These are phyloP conservation scores for Dryoscopus gambensis DNA, from an alignment of 2,113 vertebrate species.

Conservation along the genomic window DNA sequence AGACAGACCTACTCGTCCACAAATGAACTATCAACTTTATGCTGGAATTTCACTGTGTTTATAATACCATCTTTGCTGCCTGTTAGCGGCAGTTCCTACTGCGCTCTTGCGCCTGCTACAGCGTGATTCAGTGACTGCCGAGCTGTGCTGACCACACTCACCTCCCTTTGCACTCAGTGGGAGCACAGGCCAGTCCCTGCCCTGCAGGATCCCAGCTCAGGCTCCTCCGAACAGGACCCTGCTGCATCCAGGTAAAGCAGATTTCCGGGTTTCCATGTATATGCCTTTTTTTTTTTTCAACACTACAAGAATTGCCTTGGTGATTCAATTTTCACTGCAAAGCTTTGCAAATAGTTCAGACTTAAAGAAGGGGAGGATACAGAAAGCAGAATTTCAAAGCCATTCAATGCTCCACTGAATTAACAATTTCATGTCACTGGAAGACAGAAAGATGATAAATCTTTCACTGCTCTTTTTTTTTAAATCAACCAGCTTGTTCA, in stretches of 20 bases:
- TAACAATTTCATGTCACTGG: neutral
- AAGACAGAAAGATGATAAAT: neutral
- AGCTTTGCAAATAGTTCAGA: neutral
- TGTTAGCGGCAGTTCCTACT: neutral
- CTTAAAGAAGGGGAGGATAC: neutral
- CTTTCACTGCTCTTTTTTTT: neutral
- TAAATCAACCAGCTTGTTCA: neutral
- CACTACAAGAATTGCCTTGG: neutral
- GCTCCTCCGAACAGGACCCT: neutral
- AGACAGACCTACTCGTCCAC: neutral
- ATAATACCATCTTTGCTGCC: neutral
- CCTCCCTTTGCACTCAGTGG: neutral
- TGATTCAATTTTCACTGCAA: neutral
- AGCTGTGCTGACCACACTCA: neutral
- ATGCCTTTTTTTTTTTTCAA: neutral
- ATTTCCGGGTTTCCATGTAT: neutral
- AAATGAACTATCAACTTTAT: neutral
- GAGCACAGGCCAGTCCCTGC: neutral
- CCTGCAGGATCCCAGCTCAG: neutral
- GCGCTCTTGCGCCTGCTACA: accelerated
- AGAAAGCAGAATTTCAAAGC: neutral
- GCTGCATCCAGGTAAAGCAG: neutral
- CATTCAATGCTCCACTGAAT: neutral
- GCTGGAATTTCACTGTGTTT: neutral
- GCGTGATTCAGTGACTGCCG: accelerated